Conservation (phyloP, 2,113 vertebrate genomes). For the Sinocyclocheilus anophthalmus region DNA sequence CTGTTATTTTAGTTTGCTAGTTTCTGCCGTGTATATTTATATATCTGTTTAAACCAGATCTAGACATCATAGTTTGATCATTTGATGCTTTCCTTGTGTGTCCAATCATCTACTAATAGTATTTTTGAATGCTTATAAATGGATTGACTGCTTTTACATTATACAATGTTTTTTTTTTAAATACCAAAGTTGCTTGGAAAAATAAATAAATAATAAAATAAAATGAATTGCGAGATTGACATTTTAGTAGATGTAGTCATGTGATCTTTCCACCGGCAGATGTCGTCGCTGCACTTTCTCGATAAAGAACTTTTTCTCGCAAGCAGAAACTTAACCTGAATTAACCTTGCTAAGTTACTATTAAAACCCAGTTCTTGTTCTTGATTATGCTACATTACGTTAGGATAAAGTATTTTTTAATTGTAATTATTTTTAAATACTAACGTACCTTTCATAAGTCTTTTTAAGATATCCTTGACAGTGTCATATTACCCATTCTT, state of each 20-base stretch:
- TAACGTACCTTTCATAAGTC: no score
- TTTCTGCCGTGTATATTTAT: not conserved
- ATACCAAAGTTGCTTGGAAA: not conserved
- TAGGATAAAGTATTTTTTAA: no score
- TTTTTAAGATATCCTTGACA: no score
- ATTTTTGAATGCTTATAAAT: no score
- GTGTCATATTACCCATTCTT: not conserved
- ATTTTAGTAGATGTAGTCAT: no score
- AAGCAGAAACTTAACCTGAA: not conserved
- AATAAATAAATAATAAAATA: not conserved
- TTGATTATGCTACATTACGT: not conserved
- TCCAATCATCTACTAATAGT: not conserved
- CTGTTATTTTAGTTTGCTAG: not conserved
- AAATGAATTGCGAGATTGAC: no score
- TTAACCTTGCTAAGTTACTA: not conserved
- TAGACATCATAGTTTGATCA: no score
- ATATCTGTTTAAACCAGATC: no score
- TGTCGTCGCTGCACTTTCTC: slow-evolving; percentile 40
- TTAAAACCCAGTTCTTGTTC: not conserved
- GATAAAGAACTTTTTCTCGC: not conserved
- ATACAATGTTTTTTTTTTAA: no score
- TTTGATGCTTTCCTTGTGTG: not conserved
- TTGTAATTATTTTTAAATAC: no score
- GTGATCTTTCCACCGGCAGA: slow-evolving; percentile 34
- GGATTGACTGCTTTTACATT: not conserved